Percentiles rank a stretch among this genome's conserved stretches.
Conservation (phyloP, 2,797 vertebrate species). For the Anableps anableps region DNA sequence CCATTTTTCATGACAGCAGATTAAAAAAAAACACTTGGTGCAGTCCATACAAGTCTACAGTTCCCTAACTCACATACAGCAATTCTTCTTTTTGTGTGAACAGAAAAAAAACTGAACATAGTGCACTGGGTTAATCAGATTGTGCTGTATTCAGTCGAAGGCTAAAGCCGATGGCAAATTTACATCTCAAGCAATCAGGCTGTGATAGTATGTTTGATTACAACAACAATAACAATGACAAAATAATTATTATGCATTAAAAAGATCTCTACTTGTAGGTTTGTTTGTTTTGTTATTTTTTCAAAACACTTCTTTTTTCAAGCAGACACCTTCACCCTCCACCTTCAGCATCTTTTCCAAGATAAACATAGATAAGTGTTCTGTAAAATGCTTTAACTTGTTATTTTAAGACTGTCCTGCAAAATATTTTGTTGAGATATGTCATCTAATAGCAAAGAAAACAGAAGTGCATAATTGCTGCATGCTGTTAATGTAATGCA, state of each 20-base stretch:
- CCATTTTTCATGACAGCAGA: slow-evolving; percentile 20
- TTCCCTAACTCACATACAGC: background rate
- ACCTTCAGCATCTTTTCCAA: slow-evolving; percentile 19
- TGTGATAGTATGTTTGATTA: slow-evolving; percentile 46
- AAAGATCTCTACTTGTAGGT: slow-evolving; percentile 7
- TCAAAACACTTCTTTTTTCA: background rate
- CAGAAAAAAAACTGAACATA: background rate
- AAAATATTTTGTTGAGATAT: background rate
- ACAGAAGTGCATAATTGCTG: background rate
- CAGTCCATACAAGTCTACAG: background rate
- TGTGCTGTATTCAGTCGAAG: background rate
- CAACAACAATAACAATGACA: slow-evolving; percentile 42
- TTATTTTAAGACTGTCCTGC: slow-evolving; percentile 5
- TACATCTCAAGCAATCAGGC: slow-evolving; percentile 41
- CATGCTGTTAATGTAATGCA: background rate
- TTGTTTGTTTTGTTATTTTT: no score
- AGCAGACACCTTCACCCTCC: background rate
- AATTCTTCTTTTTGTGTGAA: slow-evolving; percentile 36
- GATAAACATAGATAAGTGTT: slow-evolving; percentile 8
- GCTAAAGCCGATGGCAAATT: slow-evolving; percentile 13
- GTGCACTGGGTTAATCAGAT: slow-evolving; percentile 35
- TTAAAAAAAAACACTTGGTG: slow-evolving; percentile 17
- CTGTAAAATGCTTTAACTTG: background rate
- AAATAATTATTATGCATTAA: slow-evolving; percentile 29
- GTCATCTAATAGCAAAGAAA: background rate